A percentile compares a stretch with the other conserved stretches of the same genome.
These are phyloP conservation scores for Anoura caudifer DNA, from an alignment of 2,113 vertebrate genomes.

Conservation along the genomic window DNA sequence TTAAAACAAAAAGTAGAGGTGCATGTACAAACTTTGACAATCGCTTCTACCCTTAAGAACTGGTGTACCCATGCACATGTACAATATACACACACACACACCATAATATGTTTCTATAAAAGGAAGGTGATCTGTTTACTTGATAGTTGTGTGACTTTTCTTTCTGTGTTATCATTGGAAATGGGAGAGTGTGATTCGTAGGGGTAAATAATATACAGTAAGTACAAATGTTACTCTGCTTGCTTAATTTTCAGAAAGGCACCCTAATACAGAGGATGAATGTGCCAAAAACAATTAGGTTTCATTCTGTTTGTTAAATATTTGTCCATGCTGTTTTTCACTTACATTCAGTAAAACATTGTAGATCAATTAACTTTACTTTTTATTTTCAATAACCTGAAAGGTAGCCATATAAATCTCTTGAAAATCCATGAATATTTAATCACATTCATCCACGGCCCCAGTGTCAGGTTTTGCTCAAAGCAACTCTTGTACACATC, in stretches of 20 bases:
- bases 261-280: background rate
- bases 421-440: constrained; percentile 43
- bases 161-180: background rate
- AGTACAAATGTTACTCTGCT: background rate
- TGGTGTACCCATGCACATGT: background rate
- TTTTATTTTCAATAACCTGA: constrained; percentile 48
- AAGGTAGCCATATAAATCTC: constrained; percentile 53
- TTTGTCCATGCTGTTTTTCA: constrained; percentile 52
- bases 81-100: too few relatives aligned
- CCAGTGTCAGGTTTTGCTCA: constrained; percentile 40
- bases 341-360: constrained; percentile 54
- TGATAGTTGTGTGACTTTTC: background rate
- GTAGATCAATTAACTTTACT: background rate
- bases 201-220: background rate
- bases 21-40: background rate
- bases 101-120: background rate
- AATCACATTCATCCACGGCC: constrained; percentile 34
- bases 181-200: background rate
- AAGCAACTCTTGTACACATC: constrained; percentile 40
- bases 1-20: background rate
- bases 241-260: background rate
- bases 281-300: constrained; percentile 32
- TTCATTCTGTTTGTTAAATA: constrained; percentile 67
- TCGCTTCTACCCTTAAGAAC: background rate
- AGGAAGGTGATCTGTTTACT: background rate